Base-by-base conservation (phyloP, 1,140 invertebrate genomes). In the Drosophila nebulosa region DNA sequence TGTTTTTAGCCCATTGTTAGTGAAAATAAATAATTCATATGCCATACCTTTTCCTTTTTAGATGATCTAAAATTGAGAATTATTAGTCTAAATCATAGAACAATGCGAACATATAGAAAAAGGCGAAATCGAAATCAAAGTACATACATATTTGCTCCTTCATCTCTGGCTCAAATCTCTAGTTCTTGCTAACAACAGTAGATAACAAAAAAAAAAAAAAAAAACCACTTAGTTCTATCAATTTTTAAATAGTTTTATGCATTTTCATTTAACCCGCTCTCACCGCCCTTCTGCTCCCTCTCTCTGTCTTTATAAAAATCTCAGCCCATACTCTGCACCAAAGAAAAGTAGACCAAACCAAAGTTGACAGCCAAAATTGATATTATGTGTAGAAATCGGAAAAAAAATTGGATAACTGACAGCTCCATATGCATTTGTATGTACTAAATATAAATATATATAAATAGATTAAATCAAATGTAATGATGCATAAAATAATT, bases 401-500 rank as follows among this genome's bases (percentile, higher is more conserved):
- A 18, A 18, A 7, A 6, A 9, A 10, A 21, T n/a, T n/a, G n/a
- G n/a, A 46, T 2, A 21, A 21, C 16, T n/a, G 21, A 46, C 16
- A 46, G 18, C 39, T 18, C 16, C 30, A 32, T 36, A 36, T 36
- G 35, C 14, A 42, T 2, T 42, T 10, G 16, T 42, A 21, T 42
- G 39, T 42, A 42, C 16, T 42, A 42, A 18, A 42, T 32, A 32
- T 1, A 12, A 0, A 32, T 32, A 32, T 1, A 32, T 32, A 32
- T 2, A 12, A 10, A 32, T 12, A 46, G 1, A 46, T 18, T 42
- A 42, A 21, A 46, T 46, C 16, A 46, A 16, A 46, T 46, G 16
- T 9, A 52, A 58, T 57, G 39, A 59, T 67, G 78, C 78, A 78
- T 75, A 64, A 79, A 61, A 79, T 79, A 61, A 74, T 64, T 55